These are phyloP conservation scores for Ptychodera flava DNA, from an alignment of 35 echinoderm and acorn worm species.

Conservation along the genomic window DNA sequence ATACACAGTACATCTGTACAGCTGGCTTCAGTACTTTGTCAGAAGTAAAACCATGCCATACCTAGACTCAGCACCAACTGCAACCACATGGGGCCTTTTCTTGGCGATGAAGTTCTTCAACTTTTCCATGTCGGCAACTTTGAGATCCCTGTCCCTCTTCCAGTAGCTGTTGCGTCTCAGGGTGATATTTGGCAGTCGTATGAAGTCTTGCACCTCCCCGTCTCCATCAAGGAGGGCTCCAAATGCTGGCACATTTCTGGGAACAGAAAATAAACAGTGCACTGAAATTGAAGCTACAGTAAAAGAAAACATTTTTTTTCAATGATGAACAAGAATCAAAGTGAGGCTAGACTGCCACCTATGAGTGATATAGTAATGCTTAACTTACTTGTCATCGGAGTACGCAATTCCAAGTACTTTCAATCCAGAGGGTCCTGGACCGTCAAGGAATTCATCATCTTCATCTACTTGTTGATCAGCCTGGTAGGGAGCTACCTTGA, in stretches of 20 bases:
- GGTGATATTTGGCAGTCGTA: constrained; percentile 84
- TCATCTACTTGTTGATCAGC: constrained; percentile 84
- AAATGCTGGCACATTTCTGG: constrained; percentile 73
- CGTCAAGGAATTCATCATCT: constrained; percentile 84
- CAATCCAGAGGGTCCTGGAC: constrained; percentile 53
- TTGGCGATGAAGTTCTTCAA: constrained; percentile 68
- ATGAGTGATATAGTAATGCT: no score
- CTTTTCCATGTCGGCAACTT: constrained; percentile 66
- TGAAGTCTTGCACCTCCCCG: constrained; percentile 78
- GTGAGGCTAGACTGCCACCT: no score
- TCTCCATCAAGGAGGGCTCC: constrained; percentile 68
- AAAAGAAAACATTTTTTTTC: no score
- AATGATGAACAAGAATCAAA: no score
- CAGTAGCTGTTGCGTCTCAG: constrained; percentile 42
- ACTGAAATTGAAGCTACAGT: no score
- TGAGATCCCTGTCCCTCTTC: constrained; percentile 83
- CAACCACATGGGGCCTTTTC: constrained; percentile 89
- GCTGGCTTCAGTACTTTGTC: no score
- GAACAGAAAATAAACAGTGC: not conserved
- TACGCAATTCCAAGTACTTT: constrained; percentile 82
- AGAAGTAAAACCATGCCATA: no score
- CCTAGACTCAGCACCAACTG: constrained; percentile 77
- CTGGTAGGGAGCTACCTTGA: constrained; percentile 92
- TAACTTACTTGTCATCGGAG: constrained; percentile 67
- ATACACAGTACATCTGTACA: no score